These are phyloP conservation scores for Anoura caudifer DNA, from an alignment of 2,113 vertebrate species.

Conservation along the genomic window DNA sequence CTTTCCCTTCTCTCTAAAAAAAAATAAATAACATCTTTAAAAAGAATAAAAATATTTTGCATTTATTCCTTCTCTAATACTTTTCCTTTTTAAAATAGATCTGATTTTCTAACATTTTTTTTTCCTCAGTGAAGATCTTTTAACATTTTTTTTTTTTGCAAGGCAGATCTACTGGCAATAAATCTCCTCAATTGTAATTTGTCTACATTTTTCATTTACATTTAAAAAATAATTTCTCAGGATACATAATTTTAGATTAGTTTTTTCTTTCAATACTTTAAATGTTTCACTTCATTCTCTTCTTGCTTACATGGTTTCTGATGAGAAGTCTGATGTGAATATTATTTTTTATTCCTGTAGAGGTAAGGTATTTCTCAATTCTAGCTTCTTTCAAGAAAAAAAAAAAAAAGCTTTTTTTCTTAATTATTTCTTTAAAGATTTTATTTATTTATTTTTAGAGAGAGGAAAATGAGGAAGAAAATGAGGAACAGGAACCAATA, in stretches of 20 bases:
- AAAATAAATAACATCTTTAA: no score
- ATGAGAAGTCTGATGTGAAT: background rate
- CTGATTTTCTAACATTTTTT: background rate
- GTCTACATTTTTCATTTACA: background rate
- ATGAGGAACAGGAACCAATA: no score
- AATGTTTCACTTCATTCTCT: background rate
- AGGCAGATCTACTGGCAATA: background rate
- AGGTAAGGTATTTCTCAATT: background rate
- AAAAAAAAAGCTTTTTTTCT: background rate
- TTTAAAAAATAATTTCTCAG: background rate
- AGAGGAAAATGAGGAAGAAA: no score
- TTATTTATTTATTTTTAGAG: no score
- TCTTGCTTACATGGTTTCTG: background rate
- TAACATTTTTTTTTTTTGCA: background rate
- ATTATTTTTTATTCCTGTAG: background rate
- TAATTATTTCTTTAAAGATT: no score
- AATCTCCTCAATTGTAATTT: background rate
- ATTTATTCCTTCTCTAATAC: background rate
- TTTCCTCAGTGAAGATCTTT: background rate
- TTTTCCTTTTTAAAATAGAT: background rate
- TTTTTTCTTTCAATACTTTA: background rate
- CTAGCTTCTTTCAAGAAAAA: background rate
- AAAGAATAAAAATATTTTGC: background rate
- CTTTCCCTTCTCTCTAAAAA: no score
- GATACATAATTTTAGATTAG: background rate